phyloP scores from a whole-genome alignment of 2,888 invertebrate genomes.

The Thera britannica region DNA sequence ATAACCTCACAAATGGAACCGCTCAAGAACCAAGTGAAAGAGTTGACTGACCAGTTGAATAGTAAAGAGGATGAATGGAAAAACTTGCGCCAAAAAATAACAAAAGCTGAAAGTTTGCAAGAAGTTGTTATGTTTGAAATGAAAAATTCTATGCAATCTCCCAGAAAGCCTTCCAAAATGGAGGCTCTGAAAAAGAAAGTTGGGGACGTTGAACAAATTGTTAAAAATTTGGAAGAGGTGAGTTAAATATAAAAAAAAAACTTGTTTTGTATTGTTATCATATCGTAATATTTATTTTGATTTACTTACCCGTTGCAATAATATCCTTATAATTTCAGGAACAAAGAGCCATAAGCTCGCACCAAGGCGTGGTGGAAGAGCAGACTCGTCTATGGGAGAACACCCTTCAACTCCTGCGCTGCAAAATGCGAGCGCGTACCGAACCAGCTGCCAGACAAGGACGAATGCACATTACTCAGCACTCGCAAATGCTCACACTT shows the following conservation, averaged over 20 bases:
- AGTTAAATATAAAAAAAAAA: background rate
- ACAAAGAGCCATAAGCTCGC: slow-evolving; percentile 74
- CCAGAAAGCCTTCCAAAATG: slow-evolving; percentile 81
- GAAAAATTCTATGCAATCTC: slow-evolving; percentile 81
- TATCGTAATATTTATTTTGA: no score
- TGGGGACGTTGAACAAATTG: slow-evolving; percentile 84
- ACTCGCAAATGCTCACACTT: slow-evolving; percentile 86
- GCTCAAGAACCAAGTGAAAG: slow-evolving; percentile 80
- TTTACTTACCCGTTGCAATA: background rate
- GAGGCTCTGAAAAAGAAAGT: slow-evolving; percentile 87
- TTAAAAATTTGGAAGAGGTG: slow-evolving; percentile 77
- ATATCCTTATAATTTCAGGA: slow-evolving; percentile 56
- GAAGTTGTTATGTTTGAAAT: slow-evolving; percentile 81
- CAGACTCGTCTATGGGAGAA: slow-evolving; percentile 76
- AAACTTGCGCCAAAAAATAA: slow-evolving; percentile 81
- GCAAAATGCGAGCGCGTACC: slow-evolving; percentile 82
- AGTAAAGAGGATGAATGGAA: slow-evolving; percentile 83
- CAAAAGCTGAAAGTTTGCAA: slow-evolving; percentile 82
- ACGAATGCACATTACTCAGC: slow-evolving; percentile 85
- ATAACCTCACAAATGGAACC: slow-evolving; percentile 84
- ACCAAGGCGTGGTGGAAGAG: slow-evolving; percentile 78
- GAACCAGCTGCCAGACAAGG: slow-evolving; percentile 81
- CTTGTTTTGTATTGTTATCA: no score
- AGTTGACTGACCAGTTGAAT: slow-evolving; percentile 80
- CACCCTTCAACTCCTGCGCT: slow-evolving; percentile 78